These are phyloP conservation scores for Echinarachnius parma DNA, from an alignment of 53 echinoderm and acorn worm species.

Conservation along the genomic window DNA sequence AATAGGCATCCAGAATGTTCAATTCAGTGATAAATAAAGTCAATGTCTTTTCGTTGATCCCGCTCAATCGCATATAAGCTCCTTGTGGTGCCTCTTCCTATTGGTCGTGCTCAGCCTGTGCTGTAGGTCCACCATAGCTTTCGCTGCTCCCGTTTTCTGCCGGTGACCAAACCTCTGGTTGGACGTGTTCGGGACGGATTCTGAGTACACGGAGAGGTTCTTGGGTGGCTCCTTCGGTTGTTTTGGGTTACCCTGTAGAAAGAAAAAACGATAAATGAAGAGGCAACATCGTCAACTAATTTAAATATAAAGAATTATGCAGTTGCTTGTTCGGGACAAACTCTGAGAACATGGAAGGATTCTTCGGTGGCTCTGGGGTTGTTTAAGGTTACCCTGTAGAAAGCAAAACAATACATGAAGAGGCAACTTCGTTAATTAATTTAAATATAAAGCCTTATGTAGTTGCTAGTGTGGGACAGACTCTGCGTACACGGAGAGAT, in stretches of 20 bases:
- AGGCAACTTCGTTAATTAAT: too few species aligned
- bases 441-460: not conserved
- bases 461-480: conserved; percentile 72
- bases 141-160: conserved; percentile 71
- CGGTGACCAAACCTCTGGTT: conserved; percentile 75
- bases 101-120: conserved; percentile 73
- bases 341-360: conserved; percentile 72
- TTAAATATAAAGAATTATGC: not conserved
- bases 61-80: conserved; percentile 72
- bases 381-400: conserved; percentile 74
- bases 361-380: conserved; percentile 70
- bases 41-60: not conserved
- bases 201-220: conserved; percentile 76
- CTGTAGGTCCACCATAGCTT: conserved; percentile 77
- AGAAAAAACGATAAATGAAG: not conserved
- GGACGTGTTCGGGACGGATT: conserved; percentile 78
- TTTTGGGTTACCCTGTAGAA: conserved; percentile 70
- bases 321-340: conserved; percentile 77
- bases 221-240: conserved; percentile 66
- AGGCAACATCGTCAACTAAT: too few species aligned
- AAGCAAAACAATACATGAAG: not conserved
- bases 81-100: conserved; percentile 78
- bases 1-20: too few species aligned
- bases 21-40: too few species aligned
- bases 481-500: conserved; percentile 72